These are phyloP conservation scores for Diplodus sargus DNA, from an alignment of 2,797 vertebrate genomes.

Conservation along the genomic window DNA sequence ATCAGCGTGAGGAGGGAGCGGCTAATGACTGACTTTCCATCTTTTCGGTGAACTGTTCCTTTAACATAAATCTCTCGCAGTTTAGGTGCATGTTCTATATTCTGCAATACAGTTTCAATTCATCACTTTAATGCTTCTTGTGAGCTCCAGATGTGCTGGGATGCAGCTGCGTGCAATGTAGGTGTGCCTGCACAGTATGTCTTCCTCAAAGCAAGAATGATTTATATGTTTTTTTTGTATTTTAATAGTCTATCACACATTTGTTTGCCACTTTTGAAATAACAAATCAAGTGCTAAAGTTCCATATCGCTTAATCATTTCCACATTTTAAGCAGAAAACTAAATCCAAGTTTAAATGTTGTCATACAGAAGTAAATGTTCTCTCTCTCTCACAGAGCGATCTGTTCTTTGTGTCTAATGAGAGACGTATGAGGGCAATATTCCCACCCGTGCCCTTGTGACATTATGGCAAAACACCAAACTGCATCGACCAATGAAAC, in stretches of 20 bases:
- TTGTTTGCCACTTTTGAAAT: background rate
- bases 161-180: background rate
- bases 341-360: background rate
- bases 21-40: too few species aligned
- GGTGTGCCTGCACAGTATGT: background rate
- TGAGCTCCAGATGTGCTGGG: background rate
- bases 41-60: too few species aligned
- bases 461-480: constrained; percentile 28
- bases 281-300: background rate
- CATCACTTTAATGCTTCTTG: background rate
- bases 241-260: background rate
- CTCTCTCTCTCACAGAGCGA: constrained; percentile 5
- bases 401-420: constrained; percentile 24
- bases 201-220: background rate
- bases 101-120: background rate
- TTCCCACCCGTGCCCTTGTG: constrained; percentile 33
- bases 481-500: constrained; percentile 20
- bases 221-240: too few species aligned
- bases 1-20: too few species aligned
- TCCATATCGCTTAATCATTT: background rate
- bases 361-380: background rate
- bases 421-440: constrained; percentile 27
- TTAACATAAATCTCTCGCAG: too few species aligned
- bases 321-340: background rate
- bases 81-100: too few species aligned